Base-by-base conservation (phyloP, 2,113 vertebrate species). In the Sinocyclocheilus anophthalmus region DNA sequence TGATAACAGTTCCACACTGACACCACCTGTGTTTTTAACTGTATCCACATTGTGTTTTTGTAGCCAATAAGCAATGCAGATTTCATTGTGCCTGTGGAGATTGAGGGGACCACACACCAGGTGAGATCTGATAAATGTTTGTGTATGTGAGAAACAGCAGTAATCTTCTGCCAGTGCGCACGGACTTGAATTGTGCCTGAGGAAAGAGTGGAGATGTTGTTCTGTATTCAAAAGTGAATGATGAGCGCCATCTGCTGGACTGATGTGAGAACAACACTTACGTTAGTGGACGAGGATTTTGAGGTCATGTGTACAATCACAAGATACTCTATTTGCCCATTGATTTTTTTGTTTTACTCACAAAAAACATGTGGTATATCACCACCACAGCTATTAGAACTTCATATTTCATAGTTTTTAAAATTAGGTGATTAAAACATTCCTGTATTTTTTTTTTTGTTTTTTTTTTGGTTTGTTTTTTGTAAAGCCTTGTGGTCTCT, bases 1-100 rank as follows among this genome's bases (percentile, higher is more conserved):
- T 26, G 26, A 53, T 26, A 76, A 50, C 24, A 20, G 50, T 78
- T 59, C 3, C 14, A 12, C 4, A 3, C 45, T 11, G 37, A 50
- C 11, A 6, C n/a, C 45, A 45, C 10, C 2, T 16, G 22, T 69
- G 39, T 37, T 65, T 33, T 50, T 84, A 81, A 48, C 37, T 13
- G 24, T 14, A 50, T 70, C 8, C 22, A 69, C 48, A 30, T 85
- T 85, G 57, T 0, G 2, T 24, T 48, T 14, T 59, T 61, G 65
- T 67, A 96, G 95, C 95, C 95, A 0, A 94, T 96, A 93, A 96
- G 89, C 93, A 95, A 96, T 16, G 95, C 95, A 0, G 96, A 96
- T 91, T 96, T 96, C 93, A 94, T 95, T 89, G 95, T 96, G 90
- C 95, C 95, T 1, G 95, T 95, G 79, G 82, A 89, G 82, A 90